Conservation (phyloP, 2,888 invertebrate genomes). For the Parnassius apollo region DNA sequence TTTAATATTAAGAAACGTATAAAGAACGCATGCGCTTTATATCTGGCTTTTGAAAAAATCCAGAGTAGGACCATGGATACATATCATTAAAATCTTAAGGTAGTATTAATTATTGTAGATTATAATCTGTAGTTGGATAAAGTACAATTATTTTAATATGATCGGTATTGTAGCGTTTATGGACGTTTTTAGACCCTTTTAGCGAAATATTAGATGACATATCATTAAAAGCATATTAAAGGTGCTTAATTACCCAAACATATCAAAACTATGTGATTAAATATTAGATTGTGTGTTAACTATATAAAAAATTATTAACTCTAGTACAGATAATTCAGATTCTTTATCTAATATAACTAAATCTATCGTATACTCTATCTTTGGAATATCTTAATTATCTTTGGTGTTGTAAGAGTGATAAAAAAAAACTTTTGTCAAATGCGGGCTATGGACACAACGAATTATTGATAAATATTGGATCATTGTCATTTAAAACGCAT, state of each 20-base stretch:
- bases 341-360: slow-evolving; percentile 14
- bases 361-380: slow-evolving; percentile 15
- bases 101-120: slow-evolving; percentile 62
- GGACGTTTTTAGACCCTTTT: slow-evolving; percentile 67
- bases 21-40: slow-evolving; percentile 80
- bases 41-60: slow-evolving; percentile 77
- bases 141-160: slow-evolving; percentile 78
- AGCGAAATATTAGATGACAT: slow-evolving; percentile 45
- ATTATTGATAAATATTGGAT: slow-evolving; percentile 47
- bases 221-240: slow-evolving; percentile 55
- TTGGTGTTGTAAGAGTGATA: slow-evolving; percentile 27
- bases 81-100: slow-evolving; percentile 66
- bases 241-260: slow-evolving; percentile 73
- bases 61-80: slow-evolving; percentile 76
- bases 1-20: slow-evolving; percentile 62
- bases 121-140: slow-evolving; percentile 65
- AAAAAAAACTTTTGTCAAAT: slow-evolving; percentile 71
- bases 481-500: neutral
- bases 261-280: slow-evolving; percentile 77
- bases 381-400: slow-evolving; percentile 25
- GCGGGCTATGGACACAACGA: slow-evolving; percentile 77
- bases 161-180: slow-evolving; percentile 71
- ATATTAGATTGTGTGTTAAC: slow-evolving; percentile 44
- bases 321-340: slow-evolving; percentile 32
- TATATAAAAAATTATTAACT: slow-evolving; percentile 48